Evolutionary conservation across 2,797 vertebrate species (phyloP), one percentile per base, ranked within the genome.

Genomic region (Cossypha caffra): DNA sequence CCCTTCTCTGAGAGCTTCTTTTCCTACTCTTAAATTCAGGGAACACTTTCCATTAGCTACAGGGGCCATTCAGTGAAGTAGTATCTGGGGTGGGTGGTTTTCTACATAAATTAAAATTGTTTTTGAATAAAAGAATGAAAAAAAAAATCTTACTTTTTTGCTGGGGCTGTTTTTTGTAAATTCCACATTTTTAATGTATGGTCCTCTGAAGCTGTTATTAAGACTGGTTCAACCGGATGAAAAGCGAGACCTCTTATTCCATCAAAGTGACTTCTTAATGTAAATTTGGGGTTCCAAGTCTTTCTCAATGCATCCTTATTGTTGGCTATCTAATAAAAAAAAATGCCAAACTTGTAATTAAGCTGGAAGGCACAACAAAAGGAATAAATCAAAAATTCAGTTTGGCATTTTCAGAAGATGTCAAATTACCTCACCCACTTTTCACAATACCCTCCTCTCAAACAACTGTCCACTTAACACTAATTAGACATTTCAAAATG

Each of bases 131-230:
- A 75, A 83, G 16, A 20, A 78, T 67, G 33, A 37, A 37, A 93
- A 37, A n/a, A 92, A 95, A 96, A 45, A 40, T 86, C 98, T 97
- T 97, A 99, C 99, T 99, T 99, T 98, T 99, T 99, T 97, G 98
- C 98, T 42, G 99, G 99, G n/a, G 99, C 98, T 0, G 99, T 99
- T 98, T 99, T 99, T 96, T 99, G 99, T 73, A 99, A 98, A 98
- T 99, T 99, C 99, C 99, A 99, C 99, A 99, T 99, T 98, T 99
- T 99, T 91, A 99, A 98, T 2, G 99, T 99, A 98, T 99, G 99
- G 95, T 99, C 99, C 95, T 99, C 99, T 33, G 99, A 99, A 31
- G 99, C 99, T 5, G 99, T 99, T 98, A 99, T 98, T 96, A 99
- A 98, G 83, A 99, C 99, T 11, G 99, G 99, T 97, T 99, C 99